These are phyloP conservation scores for Brachypodius melanocephalos DNA, from an alignment of 2,113 vertebrate species.

Conservation along the genomic window DNA sequence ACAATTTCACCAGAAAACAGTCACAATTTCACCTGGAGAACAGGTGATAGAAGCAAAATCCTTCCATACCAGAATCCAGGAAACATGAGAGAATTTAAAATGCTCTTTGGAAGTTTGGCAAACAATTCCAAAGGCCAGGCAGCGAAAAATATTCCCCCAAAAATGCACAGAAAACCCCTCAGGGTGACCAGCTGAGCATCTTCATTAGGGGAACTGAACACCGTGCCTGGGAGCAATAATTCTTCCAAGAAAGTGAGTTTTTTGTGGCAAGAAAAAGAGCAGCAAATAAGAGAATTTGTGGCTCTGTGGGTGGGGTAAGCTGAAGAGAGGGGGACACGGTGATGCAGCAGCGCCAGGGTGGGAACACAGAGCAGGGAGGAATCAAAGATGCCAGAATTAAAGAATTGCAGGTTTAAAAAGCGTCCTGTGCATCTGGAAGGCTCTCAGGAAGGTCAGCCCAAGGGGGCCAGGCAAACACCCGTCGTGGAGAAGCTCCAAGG, in stretches of 20 bases:
- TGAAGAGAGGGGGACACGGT: neutral
- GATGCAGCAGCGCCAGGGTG: neutral
- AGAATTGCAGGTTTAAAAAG: fast-evolving
- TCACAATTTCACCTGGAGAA: neutral
- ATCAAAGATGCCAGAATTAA: too few relatives aligned
- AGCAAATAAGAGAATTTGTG: neutral
- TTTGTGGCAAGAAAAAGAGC: neutral
- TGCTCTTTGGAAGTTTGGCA: neutral
- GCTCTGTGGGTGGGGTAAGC: fast-evolving
- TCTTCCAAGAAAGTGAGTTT: fast-evolving
- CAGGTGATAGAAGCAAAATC: neutral
- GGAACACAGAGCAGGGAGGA: neutral
- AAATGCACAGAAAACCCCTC: neutral
- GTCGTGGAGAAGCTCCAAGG: fast-evolving
- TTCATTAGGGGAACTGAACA: neutral
- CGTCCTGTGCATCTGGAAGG: neutral
- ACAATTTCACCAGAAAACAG: neutral
- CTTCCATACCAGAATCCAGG: neutral
- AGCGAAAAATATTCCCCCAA: neutral
- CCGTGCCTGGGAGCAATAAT: neutral
- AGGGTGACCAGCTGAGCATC: neutral
- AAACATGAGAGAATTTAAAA: neutral
- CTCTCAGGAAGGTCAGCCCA: neutral
- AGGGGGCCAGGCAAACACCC: neutral
- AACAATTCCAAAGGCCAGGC: neutral